Evolutionary conservation across 2,888 invertebrate species (phyloP).

Genomic region (Tipula unca): DNA sequence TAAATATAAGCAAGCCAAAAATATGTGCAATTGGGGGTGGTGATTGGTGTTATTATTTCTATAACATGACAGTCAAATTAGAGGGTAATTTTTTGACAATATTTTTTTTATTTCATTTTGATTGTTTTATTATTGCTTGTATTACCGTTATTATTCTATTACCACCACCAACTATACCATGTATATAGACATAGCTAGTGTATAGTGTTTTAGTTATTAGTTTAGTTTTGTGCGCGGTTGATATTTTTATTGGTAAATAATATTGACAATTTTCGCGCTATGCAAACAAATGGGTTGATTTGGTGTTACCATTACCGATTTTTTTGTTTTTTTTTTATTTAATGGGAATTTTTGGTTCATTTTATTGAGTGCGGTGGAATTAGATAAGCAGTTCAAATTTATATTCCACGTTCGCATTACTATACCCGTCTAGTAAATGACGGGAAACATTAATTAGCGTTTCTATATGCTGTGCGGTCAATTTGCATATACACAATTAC

Average conservation of each 20-base stretch:
- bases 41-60: neutral
- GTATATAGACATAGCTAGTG: neutral
- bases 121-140: neutral
- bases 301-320: neutral
- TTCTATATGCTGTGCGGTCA: neutral
- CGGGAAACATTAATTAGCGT: neutral
- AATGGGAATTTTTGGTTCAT: neutral
- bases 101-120: neutral
- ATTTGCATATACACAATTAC: neutral
- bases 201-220: neutral
- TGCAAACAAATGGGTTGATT: neutral
- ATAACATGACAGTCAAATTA: neutral
- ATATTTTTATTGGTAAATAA: neutral
- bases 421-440: neutral
- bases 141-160: neutral
- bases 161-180: neutral
- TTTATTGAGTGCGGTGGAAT: neutral
- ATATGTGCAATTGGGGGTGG: neutral
- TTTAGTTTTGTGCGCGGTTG: neutral
- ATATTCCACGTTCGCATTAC: neutral
- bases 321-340: neutral
- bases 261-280: neutral
- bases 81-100: neutral
- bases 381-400: neutral
- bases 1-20: neutral